These are phyloP conservation scores for Sphaerophoria rueppellii DNA, from an alignment of 2,888 invertebrate species.

Conservation along the genomic window DNA sequence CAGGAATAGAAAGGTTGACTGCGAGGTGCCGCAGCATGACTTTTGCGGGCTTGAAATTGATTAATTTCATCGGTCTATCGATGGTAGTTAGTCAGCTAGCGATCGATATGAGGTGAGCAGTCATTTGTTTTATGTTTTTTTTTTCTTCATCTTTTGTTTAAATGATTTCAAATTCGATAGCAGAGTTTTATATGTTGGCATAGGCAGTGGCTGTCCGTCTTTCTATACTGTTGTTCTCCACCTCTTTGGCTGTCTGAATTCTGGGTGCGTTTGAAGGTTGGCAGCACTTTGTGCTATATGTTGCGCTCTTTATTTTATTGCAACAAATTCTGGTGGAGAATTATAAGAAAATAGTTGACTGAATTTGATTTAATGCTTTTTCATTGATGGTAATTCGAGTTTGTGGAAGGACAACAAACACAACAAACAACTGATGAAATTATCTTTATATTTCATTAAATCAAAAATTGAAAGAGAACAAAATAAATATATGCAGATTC, in stretches of 20 bases:
- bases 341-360: constrained; percentile 71
- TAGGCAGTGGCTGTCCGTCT: background rate
- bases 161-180: constrained; percentile 62
- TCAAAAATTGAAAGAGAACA: no score
- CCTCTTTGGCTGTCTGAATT: constrained; percentile 36
- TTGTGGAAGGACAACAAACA: constrained; percentile 6
- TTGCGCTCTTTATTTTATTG: background rate
- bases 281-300: constrained; percentile 33
- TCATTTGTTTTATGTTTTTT: constrained; percentile 56
- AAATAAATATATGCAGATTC: no score
- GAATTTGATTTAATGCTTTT: constrained; percentile 74
- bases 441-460: no score
- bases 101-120: constrained; percentile 71
- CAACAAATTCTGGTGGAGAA: constrained; percentile 42
- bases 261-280: constrained; percentile 74
- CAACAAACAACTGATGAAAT: no score
- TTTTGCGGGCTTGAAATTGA: constrained; percentile 69
- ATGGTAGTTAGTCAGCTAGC: constrained; percentile 66
- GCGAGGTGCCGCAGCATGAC: constrained; percentile 69
- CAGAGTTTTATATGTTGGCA: constrained; percentile 21
- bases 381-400: constrained; percentile 72
- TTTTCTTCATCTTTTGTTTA: constrained; percentile 66
- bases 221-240: background rate
- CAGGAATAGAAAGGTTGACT: constrained; percentile 64
- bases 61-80: constrained; percentile 71